phyloP scores from a whole-genome alignment of 2,888 invertebrate species.

The Operophtera brumata region DNA sequence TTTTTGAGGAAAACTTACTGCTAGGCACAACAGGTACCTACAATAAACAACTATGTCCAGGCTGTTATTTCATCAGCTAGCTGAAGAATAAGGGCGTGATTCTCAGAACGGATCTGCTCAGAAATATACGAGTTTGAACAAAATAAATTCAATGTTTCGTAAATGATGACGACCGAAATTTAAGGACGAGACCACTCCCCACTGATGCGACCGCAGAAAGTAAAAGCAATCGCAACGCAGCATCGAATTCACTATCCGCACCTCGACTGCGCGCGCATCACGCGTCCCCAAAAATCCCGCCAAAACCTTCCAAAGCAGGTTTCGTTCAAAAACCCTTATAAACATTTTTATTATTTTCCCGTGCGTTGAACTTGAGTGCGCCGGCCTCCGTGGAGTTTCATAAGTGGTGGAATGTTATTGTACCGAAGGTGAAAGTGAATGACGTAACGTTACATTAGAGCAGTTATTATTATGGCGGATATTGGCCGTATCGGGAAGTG shows the following conservation, averaged over 20 bases:
- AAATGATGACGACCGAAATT: conserved; percentile 9
- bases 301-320: conserved; percentile 48
- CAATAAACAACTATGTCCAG: too few species aligned
- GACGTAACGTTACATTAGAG: conserved; percentile 74
- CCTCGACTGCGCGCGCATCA: conserved; percentile 68
- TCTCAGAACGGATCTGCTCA: neutral
- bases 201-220: conserved; percentile 67
- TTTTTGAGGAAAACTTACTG: too few species aligned
- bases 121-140: neutral
- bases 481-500: conserved; percentile 63
- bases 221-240: conserved; percentile 66
- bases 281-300: conserved; percentile 60
- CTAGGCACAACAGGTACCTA: too few species aligned
- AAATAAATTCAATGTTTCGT: neutral
- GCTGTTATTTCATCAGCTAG: too few species aligned
- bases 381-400: conserved; percentile 56
- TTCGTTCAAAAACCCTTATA: conserved; percentile 25
- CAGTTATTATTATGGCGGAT: conserved; percentile 68
- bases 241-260: conserved; percentile 63
- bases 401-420: conserved; percentile 69
- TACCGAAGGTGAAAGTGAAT: conserved; percentile 73
- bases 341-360: conserved; percentile 36
- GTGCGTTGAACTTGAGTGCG: conserved; percentile 70
- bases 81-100: neutral
- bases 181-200: conserved; percentile 54